Base-by-base conservation (phyloP, 2,797 vertebrate genomes). In the Pyrocephalus nanus region DNA sequence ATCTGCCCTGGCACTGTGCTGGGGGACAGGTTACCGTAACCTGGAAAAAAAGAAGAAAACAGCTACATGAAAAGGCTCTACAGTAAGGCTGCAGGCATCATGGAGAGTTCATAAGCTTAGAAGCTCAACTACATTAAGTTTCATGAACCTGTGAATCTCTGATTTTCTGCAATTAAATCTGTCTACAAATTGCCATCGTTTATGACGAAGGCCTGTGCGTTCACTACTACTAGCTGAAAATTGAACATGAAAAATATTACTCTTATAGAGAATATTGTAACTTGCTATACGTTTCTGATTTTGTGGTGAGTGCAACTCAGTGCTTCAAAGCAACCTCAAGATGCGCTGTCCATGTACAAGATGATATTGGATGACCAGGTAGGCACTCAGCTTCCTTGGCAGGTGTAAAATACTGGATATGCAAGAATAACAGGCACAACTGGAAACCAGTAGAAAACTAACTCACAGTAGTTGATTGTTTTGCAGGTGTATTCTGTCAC, bases 11-110 rank as follows among this genome's bases (percentile, higher is more conserved):
- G 96, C 60, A 98, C 97, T 0, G 99, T 99, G 97, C 98, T 99
- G 72, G 99, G 98, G 2, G 98, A 98, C 62, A 99, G 96, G 96
- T 99, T 99, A 20, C 99, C 99, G 10, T 99, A 99, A 25, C 99
- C 99, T 99, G 95, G 15, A 47, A n/a, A 47, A 67, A 81, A 69
- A 61, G n/a, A 73, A 88, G 38, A 70, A 74, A 87, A 67, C 32
- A 66, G 18, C 11, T 70, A 51, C 18, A 51, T 30, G 18, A 69
- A 66, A 93, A 80, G 19, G 32, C 55, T 89, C 70, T 81, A 36
- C 7, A 47, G 42, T 61, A 47, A 91, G 57, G 43, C 45, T 87
- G 34, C 30, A 76, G 60, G n/a, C 61, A 62, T 30, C 32, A 54
- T 14, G 55, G 29, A 32, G 30, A 27, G 14, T 74, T 85, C 0